phyloP scores from a whole-genome alignment of 2,888 invertebrate genomes.

The Abscondita cerata region DNA sequence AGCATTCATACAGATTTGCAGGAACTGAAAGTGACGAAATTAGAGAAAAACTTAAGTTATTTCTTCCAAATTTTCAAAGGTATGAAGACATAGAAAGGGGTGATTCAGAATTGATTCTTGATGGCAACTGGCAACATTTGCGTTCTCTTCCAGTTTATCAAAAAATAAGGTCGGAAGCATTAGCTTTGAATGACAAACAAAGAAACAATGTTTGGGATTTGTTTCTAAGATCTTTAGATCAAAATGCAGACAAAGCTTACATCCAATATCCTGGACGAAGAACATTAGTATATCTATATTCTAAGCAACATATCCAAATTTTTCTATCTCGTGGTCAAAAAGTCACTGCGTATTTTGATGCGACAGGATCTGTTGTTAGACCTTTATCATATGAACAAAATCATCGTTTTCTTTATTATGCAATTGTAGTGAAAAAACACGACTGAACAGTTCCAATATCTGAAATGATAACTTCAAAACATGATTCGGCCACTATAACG shows the following conservation, averaged over 20 bases:
- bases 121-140: background rate
- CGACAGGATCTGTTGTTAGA: too few species aligned
- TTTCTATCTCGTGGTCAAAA: too few species aligned
- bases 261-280: too few species aligned
- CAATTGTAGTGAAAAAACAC: background rate
- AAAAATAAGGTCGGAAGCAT: background rate
- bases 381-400: background rate
- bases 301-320: too few species aligned
- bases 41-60: too few species aligned
- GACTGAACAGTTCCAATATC: constrained; percentile 2
- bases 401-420: constrained; percentile 4
- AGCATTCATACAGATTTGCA: too few species aligned
- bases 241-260: background rate
- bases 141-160: background rate
- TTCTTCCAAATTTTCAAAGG: too few species aligned
- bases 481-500: background rate
- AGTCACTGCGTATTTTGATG: too few species aligned
- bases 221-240: background rate
- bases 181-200: too few species aligned
- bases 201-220: too few species aligned
- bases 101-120: background rate
- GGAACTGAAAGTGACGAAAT: too few species aligned
- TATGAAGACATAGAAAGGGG: background rate
- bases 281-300: too few species aligned
- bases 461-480: constrained; percentile 1